Evolutionary conservation across 1,140 invertebrate species (phyloP), one percentile per base, ranked within the genome.

Genomic region (Bombus waltoni): DNA sequence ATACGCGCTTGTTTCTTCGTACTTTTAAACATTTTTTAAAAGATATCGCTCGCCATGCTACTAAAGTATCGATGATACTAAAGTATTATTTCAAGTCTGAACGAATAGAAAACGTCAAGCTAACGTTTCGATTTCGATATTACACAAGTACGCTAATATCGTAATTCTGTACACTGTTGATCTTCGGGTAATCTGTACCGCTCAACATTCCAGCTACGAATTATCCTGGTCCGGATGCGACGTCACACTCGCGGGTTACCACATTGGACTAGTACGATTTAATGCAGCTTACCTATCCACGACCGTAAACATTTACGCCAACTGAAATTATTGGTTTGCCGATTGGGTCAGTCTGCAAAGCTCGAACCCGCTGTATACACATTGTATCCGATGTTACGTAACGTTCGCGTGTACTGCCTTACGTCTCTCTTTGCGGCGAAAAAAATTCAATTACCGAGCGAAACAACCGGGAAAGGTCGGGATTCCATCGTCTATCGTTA

Each of bases 301-400:
- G 72, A 81, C 66, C 59, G 84, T 75, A 85, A 85, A 85, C 71
- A 85, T 85, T 85, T 85, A 81, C 84, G 71, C 71, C 44, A 68
- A 70, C 78, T 81, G 84, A 81, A 85, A 85, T 85, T 85, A 81
- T 81, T 74, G 84, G 84, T 85, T 81, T 81, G 79, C 84, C 84
- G 62, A 81, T 81, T 81, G 59, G 71, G n/a, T 57, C 42, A 35
- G 32, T 44, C 18, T 15, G 68, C 6, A 32, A 22, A 40, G 66
- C 18, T 40, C 35, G 38, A 57, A 70, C 53, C 47, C 47, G 40
- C 44, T 13, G 25, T 28, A 13, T 57, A 73, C 22, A 57, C 40
- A 47, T 47, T 28, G 57, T 32, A 9, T 68, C 22, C 76, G 0
- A n/a, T 18, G 76, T 80, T 65, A 35, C 77, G 75, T 72, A 72